Conservation (phyloP, 2,113 vertebrate genomes). For the zebrafish (Danio rerio) region DNA sequence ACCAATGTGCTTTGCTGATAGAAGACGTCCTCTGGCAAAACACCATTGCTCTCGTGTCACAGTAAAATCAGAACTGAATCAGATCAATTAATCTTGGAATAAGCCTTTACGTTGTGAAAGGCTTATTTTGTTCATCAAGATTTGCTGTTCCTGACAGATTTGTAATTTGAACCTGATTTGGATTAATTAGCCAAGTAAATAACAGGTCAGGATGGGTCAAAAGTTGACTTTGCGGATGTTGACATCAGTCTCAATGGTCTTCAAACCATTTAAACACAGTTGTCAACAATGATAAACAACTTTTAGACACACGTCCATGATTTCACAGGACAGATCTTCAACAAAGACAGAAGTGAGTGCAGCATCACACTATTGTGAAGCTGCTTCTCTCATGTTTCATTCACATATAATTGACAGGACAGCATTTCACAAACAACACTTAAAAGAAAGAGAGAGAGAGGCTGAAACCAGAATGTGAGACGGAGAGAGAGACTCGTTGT, state of each 20-base stretch:
- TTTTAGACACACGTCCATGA: conserved; percentile 9
- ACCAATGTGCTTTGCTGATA: conserved; percentile 63
- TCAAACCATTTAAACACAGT: conserved; percentile 52
- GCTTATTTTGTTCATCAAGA: conserved; percentile 65
- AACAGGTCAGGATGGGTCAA: conserved; percentile 48
- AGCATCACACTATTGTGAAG: conserved; percentile 73
- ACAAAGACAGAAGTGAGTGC: conserved; percentile 58
- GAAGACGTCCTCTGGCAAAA: conserved; percentile 51
- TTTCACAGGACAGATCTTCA: conserved; percentile 61
- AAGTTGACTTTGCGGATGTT: conserved; percentile 59
- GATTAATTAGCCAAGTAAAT: conserved; percentile 48
- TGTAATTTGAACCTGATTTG: conserved; percentile 61
- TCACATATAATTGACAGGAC: conserved; percentile 59
- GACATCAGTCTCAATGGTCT: conserved; percentile 38
- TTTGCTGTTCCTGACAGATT: conserved; percentile 58
- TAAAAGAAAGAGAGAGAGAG: conserved; percentile 50
- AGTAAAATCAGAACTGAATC: conserved; percentile 56
- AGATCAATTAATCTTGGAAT: conserved; percentile 57
- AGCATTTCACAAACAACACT: conserved; percentile 55
- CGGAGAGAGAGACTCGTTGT: conserved; percentile 51
- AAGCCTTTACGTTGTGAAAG: conserved; percentile 59
- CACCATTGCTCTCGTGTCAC: conserved; percentile 65
- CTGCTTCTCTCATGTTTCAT: conserved; percentile 62
- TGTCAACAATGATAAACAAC: not conserved
- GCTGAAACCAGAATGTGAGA: conserved; percentile 31